Conservation (phyloP, 1,140 invertebrate genomes). For the Drosophila kurseongensis region DNA sequence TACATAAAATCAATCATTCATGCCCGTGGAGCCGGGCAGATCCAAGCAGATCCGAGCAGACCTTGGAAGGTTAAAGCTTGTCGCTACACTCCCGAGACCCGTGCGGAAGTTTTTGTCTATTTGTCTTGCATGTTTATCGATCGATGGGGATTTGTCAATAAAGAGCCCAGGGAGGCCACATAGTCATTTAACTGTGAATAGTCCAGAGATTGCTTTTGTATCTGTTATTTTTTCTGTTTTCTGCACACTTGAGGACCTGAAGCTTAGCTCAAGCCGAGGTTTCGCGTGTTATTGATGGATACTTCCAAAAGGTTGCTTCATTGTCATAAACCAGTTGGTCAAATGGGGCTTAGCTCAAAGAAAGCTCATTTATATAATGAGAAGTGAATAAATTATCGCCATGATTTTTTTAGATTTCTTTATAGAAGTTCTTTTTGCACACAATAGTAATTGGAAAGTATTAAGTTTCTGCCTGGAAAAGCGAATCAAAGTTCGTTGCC, state of each 20-base stretch:
- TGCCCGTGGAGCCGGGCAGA: conserved; percentile 34
- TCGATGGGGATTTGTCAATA: conserved; percentile 68
- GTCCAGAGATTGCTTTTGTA: conserved; percentile 41
- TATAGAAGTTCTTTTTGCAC: conserved; percentile 5
- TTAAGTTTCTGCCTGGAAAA: conserved; percentile 7
- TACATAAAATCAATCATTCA: conserved; percentile 80
- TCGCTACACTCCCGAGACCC: conserved; percentile 39
- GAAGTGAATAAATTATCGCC: conserved; percentile 26
- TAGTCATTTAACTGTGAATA: conserved; percentile 62
- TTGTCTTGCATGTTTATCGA: conserved; percentile 69
- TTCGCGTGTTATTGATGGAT: conserved; percentile 50
- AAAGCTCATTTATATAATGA: conserved; percentile 37
- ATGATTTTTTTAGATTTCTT: conserved; percentile 9
- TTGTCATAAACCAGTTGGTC: conserved; percentile 56
- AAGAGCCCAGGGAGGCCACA: conserved; percentile 67
- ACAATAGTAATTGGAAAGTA: conserved; percentile 36
- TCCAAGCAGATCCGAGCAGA: conserved; percentile 47
- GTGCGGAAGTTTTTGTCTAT: conserved; percentile 68
- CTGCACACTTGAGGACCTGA: conserved; percentile 41
- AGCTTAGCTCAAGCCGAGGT: conserved; percentile 23
- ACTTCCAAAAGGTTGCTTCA: conserved; percentile 49
- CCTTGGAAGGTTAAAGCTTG: conserved; percentile 70
- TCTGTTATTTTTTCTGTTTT: conserved; percentile 23
- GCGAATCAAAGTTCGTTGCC: conserved; percentile 17
- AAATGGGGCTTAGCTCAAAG: conserved; percentile 19